Base-by-base conservation (phyloP, 2,797 vertebrate genomes). In the Falco columbarius region DNA sequence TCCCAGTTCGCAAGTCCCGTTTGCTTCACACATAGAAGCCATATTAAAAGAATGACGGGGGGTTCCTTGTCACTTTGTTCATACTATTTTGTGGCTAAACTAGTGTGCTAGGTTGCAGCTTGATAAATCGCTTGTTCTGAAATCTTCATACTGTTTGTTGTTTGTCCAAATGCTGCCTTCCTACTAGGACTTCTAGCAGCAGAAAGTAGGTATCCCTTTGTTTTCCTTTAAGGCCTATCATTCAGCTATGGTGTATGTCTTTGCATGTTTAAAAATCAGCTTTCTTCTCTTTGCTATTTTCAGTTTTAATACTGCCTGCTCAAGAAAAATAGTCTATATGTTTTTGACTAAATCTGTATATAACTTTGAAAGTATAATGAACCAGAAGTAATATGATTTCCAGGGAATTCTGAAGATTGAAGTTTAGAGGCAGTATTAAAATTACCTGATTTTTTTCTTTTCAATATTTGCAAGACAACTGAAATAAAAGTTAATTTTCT, bases 141-240 rank as follows among this genome's bases (percentile, higher is more conserved):
- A 97, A 98, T 98, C 93, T 94, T 97, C 97, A 97, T 97, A 97
- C 98, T 98, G 89, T 98, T 98, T 98, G 98, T 98, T 98, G 97
- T 99, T 98, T 99, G 98, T 98, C 94, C 98, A 98, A 98, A 99
- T 97, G 99, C 99, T 98, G 98, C 98, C 98, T 97, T 91, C 98
- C 97, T 98, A 97, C 96, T 99, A 99, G 99, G 99, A 99, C 99
- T 99, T 92, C 98, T 99, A 98, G 99, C 99, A 95, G 99, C 99
- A 98, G 99, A 99, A 99, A 99, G 99, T 99, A 99, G 98, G 99
- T 99, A 99, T 98, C 98, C 97, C 98, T 98, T 98, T 97, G 98
- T 98, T 98, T 98, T 98, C 97, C 98, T 98, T 96, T 98, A 98
- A 98, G 97, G 96, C 98, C 88, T 98, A 94, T 97, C 96, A 97